Evolutionary conservation across 2,113 vertebrate species (phyloP).

Genomic region (Abramis brama): DNA sequence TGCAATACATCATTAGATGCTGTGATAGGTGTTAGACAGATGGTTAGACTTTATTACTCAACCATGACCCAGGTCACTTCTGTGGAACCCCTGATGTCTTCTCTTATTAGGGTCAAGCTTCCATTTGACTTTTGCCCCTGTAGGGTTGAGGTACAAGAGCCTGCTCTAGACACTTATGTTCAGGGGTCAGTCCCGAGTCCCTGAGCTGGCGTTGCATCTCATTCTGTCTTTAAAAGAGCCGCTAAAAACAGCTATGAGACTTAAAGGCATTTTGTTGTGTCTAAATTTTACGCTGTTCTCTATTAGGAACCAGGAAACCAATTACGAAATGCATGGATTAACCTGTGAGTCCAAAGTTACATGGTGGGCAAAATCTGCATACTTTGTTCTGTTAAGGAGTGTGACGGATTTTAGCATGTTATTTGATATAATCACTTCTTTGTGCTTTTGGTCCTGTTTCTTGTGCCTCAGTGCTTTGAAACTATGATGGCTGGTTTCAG

Average conservation of each 20-base stretch:
- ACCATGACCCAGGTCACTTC: neutral
- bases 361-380: neutral
- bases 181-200: neutral
- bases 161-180: slow-evolving; percentile 4
- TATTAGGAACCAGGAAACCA: neutral
- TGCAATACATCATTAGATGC: neutral
- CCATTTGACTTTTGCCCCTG: slow-evolving; percentile 24
- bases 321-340: neutral
- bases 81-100: neutral
- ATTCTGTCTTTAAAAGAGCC: neutral
- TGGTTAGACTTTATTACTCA: neutral
- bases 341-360: neutral
- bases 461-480: neutral
- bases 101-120: neutral
- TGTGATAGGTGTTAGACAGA: slow-evolving; percentile 11
- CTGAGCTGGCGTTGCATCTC: neutral
- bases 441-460: neutral
- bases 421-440: slow-evolving; percentile 17
- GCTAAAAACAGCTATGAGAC: slow-evolving; percentile 10
- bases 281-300: neutral
- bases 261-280: neutral
- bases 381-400: neutral
- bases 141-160: neutral
- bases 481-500: neutral
- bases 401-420: neutral